A percentile compares a stretch with the other conserved stretches of the same genome.
These are phyloP conservation scores for Vespertilio murinus DNA, from an alignment of 2,797 vertebrate species.

Conservation along the genomic window DNA sequence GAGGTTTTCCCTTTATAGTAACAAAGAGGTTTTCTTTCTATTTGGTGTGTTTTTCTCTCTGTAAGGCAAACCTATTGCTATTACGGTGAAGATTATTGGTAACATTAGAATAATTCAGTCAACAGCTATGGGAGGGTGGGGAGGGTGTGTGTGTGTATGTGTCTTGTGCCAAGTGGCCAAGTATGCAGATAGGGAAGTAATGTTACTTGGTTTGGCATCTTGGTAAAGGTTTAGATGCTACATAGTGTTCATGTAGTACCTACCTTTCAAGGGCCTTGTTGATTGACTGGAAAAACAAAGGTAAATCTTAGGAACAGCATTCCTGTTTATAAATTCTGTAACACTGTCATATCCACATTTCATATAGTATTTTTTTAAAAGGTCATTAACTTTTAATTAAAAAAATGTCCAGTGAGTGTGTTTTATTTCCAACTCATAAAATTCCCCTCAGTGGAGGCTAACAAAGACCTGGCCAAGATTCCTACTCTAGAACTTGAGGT, in stretches of 20 bases:
- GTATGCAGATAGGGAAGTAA: neutral
- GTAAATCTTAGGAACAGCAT: neutral
- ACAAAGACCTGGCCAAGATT: neutral
- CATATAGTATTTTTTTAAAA: neutral
- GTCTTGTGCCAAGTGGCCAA: neutral
- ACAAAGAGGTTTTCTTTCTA: neutral
- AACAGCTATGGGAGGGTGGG: neutral
- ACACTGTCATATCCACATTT: neutral
- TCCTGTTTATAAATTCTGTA: constrained; percentile 4
- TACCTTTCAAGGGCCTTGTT: neutral
- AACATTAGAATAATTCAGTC: neutral
- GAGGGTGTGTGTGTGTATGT: neutral
- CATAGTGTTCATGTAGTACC: neutral
- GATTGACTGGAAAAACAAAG: neutral
- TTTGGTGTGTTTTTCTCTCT: neutral
- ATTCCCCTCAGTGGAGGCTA: neutral
- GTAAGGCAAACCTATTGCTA: neutral
- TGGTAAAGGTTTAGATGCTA: neutral
- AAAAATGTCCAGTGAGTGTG: neutral
- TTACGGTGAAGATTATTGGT: neutral
- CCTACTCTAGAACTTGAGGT: neutral
- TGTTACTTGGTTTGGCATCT: neutral
- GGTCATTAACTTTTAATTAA: neutral
- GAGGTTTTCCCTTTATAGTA: neutral
- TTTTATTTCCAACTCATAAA: neutral